Evolutionary conservation across 2,113 vertebrate genomes (phyloP).

Genomic region (Balaeniceps rex): DNA sequence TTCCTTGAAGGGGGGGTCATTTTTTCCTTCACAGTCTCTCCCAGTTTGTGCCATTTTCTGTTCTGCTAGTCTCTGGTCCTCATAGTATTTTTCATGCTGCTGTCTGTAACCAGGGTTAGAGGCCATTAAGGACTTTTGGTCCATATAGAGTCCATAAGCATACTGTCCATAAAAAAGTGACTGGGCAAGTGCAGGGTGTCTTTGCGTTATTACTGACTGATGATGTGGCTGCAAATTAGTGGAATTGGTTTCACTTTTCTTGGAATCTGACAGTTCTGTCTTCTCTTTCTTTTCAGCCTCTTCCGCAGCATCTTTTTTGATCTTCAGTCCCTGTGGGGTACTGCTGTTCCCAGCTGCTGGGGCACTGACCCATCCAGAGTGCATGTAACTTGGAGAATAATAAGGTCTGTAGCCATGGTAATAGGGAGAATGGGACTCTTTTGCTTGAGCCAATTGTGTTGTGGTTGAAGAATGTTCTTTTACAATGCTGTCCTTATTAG

Average conservation of each 20-base stretch:
- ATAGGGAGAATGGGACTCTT: slow-evolving; percentile 83
- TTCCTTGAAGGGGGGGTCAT: not conserved
- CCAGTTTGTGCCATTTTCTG: not conserved
- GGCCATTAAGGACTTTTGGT: slow-evolving; percentile 88
- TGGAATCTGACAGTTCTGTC: slow-evolving; percentile 75
- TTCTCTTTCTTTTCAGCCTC: slow-evolving; percentile 81
- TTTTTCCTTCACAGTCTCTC: not conserved
- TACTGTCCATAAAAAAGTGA: slow-evolving; percentile 94
- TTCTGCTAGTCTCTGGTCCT: slow-evolving; percentile 70
- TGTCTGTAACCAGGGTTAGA: slow-evolving; percentile 79
- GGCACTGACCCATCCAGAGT: slow-evolving; percentile 75
- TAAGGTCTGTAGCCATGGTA: slow-evolving; percentile 89
- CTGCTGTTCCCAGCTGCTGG: slow-evolving; percentile 73
- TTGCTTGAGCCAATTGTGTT: slow-evolving; percentile 67
- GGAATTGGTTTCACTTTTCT: slow-evolving; percentile 74
- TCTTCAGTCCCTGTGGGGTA: slow-evolving; percentile 73
- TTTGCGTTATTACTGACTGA: slow-evolving; percentile 89
- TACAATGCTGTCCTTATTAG: slow-evolving; percentile 73
- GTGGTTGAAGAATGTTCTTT: slow-evolving; percentile 75
- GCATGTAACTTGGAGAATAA: slow-evolving; percentile 86
- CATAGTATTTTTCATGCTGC: slow-evolving; percentile 83
- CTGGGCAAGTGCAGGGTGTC: slow-evolving; percentile 91
- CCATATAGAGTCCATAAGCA: slow-evolving; percentile 87
- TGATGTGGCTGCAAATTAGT: slow-evolving; percentile 82
- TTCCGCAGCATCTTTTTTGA: slow-evolving; percentile 85